Base-by-base conservation (phyloP, 1,140 invertebrate species). In the Melanaphis sacchari region DNA sequence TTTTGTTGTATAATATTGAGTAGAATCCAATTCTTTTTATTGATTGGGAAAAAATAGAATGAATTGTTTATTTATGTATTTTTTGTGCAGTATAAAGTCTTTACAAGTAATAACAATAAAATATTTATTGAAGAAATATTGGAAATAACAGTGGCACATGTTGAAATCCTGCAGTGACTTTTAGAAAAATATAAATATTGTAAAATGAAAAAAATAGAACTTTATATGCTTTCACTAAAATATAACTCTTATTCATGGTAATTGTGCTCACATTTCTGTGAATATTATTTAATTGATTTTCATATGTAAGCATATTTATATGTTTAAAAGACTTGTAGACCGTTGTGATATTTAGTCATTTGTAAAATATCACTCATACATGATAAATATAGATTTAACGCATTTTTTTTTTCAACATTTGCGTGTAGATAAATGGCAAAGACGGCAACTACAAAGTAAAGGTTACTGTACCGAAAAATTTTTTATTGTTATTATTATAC, bases 81-180 rank as follows among this genome's bases (percentile, higher is more conserved):
- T 76, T 76, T 76, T n/a, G 26, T 59, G 4, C 15, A n/a, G 36
- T n/a, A 76, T 36, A 76, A 76, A 76, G 15, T 76, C 59, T n/a
- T 76, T n/a, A n/a, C 15, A 76, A 76, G 31, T 76, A 76, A n/a
- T 76, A 76, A 76, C n/a, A 76, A 76, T 76, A 76, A 76, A 76
- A 76, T n/a, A 76, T 76, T 76, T 40, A 84, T 26, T 4, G 40
- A 41, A 84, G 4, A 84, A 84, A 84, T 26, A 84, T 40, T 84
- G 40, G 4, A 84, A 11, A 84, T 40, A 40, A 84, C 38, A 26
- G 9, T 84, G 24, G 82, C 2, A 40, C 40, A 1, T 40, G 82
- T 9, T 82, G 82, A 3, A 9, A 84, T 9, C 22, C 11, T 40
- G 82, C 40, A 26, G 82, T 84, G 40, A 41, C 31, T n/a, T n/a